Evolutionary conservation across 35 echinoderm and acorn worm genomes (phyloP), one percentile per base, ranked within the genome.

Genomic region (Heliocidaris tuberculata): DNA sequence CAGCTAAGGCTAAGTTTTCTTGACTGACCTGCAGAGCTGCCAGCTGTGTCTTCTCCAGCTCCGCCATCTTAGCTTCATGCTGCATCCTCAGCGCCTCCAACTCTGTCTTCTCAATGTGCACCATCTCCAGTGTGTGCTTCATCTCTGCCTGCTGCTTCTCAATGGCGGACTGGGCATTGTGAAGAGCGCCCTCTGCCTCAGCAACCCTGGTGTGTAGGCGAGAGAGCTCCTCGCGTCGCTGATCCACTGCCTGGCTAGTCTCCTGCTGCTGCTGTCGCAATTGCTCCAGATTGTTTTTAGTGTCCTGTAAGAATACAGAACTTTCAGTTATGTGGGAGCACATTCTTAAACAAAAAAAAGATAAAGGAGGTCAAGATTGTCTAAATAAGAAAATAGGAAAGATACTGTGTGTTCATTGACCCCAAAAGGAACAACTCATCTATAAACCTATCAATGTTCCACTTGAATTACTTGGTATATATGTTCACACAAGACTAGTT

Each of bases 101-200:
- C 85, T 99, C 98, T 17, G 98, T 99, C 95, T 97, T 99, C 94
- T 99, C 98, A 61, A 99, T 94, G 94, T 99, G 98, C 4, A 99
- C 93, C 97, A 99, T 96, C 95, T 99, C 98, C 86, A 99, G 91
- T 13, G 97, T 97, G 94, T 99, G 98, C 93, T 99, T 97, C 35
- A 99, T 78, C 48, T 99, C 98, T 19, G 97, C 85, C 47, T 95
- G 94, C 24, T 96, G 94, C 85, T 99, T 99, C 87, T 99, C 96
- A 1, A 97, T 96, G 10, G 92, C 92, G 4, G 97, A 93, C 9
- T 85, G 48, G 7, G 95, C 49, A 27, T 95, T 88, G 12, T 94
- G 93, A 2, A 97, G 95, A 88, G 95, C 88, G 3, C 95, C 85
- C 50, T 96, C 95, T 32, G 95, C 96, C 48, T 96, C 60, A 21